Evolutionary conservation across 2,888 invertebrate genomes (phyloP).

Genomic region (Allacma fusca): DNA sequence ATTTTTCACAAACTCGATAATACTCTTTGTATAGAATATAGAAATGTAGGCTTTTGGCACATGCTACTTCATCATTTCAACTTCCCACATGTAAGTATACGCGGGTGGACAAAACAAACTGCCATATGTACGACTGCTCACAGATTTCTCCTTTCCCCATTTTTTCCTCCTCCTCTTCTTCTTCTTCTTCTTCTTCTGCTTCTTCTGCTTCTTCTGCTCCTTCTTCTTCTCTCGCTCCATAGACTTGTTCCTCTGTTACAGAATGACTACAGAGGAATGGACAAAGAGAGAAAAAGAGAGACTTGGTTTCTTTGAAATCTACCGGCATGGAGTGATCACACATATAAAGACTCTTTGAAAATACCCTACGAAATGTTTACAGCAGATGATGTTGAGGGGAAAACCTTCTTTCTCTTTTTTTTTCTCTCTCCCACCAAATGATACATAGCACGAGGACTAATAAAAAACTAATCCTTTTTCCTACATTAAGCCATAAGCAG

Average conservation of each 20-base stretch:
- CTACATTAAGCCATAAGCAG: conserved; percentile 35
- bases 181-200: too few relatives aligned
- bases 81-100: not conserved
- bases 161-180: too few relatives aligned
- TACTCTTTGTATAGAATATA: conserved; percentile 38
- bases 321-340: too few relatives aligned
- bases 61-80: conserved; percentile 39
- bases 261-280: too few relatives aligned
- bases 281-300: too few relatives aligned
- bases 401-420: not conserved
- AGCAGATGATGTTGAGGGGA: conserved; percentile 16
- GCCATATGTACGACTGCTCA: too few relatives aligned
- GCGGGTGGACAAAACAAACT: too few relatives aligned
- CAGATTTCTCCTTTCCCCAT: too few relatives aligned
- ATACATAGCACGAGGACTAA: conserved; percentile 36
- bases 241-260: too few relatives aligned
- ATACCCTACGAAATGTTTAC: conserved; percentile 18
- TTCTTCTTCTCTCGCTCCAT: too few relatives aligned
- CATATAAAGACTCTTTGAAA: not conserved
- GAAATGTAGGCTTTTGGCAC: conserved; percentile 36
- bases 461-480: conserved; percentile 41
- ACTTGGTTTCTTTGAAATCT: too few relatives aligned
- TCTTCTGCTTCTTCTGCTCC: too few relatives aligned
- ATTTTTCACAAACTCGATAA: conserved; percentile 38
- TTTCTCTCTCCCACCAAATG: conserved; percentile 16